phyloP scores from a whole-genome alignment of 1,140 invertebrate genomes.

The Cyrtorhinus lividipennis region DNA sequence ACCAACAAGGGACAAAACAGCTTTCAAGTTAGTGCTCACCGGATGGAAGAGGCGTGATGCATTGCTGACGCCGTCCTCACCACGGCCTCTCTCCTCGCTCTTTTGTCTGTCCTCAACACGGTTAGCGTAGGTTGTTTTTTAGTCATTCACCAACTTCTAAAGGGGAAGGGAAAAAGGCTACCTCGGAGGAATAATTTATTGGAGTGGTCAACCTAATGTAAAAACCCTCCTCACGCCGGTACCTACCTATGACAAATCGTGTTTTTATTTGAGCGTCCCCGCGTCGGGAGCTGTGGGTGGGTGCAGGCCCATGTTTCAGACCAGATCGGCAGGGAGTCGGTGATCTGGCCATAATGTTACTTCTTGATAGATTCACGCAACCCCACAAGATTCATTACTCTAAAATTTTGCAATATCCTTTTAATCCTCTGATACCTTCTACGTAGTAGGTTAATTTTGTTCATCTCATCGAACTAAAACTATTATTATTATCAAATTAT shows the following conservation, averaged over 20 bases:
- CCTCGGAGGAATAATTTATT: slow-evolving; percentile 3
- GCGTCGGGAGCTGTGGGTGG: slow-evolving; percentile 1
- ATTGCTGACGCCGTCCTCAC: slow-evolving; percentile 8
- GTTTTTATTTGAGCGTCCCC: slow-evolving; percentile 1
- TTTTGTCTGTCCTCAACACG: slow-evolving; percentile 8
- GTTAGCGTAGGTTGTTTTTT: slow-evolving; percentile 8
- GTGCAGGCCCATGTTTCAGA: background rate
- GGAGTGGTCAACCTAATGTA: slow-evolving; percentile 6
- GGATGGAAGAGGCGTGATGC: slow-evolving; percentile 7
- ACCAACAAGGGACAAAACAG: background rate
- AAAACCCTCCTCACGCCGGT: slow-evolving; percentile 2
- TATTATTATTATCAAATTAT: too few relatives aligned
- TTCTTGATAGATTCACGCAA: too few relatives aligned
- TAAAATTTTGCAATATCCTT: too few relatives aligned
- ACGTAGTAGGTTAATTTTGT: too few relatives aligned
- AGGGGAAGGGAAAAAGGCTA: background rate
- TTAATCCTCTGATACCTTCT: too few relatives aligned
- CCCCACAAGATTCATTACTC: too few relatives aligned
- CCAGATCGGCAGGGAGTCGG: too few relatives aligned
- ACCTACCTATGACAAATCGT: slow-evolving; percentile 8
- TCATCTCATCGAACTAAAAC: too few relatives aligned
- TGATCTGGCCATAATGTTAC: too few relatives aligned
- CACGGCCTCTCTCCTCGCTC: background rate
- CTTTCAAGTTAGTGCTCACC: background rate
- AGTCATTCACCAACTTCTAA: slow-evolving; percentile 1